A percentile compares a stretch with the other conserved stretches of the same genome.
Conservation (phyloP, 2,888 invertebrate species). For the Agapostemon virescens region DNA sequence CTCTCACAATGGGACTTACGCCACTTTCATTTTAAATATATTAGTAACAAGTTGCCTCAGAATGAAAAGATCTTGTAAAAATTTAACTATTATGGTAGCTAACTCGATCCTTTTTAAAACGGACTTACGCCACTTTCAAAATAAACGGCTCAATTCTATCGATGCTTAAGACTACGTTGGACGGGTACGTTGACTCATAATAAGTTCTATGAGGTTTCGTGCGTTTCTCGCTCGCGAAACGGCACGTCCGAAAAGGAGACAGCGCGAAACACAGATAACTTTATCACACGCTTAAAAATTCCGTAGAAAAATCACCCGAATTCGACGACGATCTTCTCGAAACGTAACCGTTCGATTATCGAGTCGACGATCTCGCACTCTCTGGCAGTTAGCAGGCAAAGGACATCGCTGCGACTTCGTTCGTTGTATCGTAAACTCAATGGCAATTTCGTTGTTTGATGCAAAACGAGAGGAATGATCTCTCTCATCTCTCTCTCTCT, state of each 20-base stretch:
- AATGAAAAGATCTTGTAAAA: no score
- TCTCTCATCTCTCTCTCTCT: no score
- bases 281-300: constrained; percentile 26
- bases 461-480: neutral
- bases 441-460: constrained; percentile 48
- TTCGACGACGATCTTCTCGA: neutral
- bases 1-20: no score
- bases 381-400: constrained; percentile 4
- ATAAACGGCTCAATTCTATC: neutral
- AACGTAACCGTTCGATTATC: neutral
- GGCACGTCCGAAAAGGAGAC: neutral
- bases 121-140: no score
- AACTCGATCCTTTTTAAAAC: no score
- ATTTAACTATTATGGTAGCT: no score
- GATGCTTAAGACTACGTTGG: constrained; percentile 42
- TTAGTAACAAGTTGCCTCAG: no score
- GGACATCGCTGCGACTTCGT: neutral
- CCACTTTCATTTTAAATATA: no score
- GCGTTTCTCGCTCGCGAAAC: neutral
- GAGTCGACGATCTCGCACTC: neutral
- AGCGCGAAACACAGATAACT: constrained; percentile 5
- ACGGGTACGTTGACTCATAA: constrained; percentile 48
- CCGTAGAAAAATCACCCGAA: constrained; percentile 9
- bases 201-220: neutral
- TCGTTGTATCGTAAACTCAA: constrained; percentile 35